phyloP scores from a whole-genome alignment of 2,113 vertebrate genomes.

The Propithecus coquereli region DNA sequence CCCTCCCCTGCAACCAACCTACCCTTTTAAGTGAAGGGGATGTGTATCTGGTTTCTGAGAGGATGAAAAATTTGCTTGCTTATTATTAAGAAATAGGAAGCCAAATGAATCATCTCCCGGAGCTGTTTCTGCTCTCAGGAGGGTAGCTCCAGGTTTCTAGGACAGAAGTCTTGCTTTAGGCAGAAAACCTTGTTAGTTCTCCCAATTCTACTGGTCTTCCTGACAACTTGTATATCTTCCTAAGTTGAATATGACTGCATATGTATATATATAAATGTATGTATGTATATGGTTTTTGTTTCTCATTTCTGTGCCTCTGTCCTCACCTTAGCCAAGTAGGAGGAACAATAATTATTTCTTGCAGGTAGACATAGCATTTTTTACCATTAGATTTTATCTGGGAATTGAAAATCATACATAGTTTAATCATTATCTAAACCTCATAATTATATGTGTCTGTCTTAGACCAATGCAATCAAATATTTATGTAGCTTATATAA shows the following conservation, averaged over 20 bases:
- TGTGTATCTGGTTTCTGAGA: not conserved
- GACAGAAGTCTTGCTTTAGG: not conserved
- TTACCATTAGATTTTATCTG: not conserved
- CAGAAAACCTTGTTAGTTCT: not conserved
- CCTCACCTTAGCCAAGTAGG: not conserved
- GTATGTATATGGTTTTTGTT: not conserved
- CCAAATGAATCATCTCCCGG: not conserved
- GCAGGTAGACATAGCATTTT: not conserved
- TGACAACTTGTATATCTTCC: not conserved
- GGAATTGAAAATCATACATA: not conserved
- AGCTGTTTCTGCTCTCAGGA: not conserved
- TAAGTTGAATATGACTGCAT: not conserved
- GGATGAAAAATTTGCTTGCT: not conserved
- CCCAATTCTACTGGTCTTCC: not conserved
- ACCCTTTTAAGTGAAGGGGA: fast-evolving
- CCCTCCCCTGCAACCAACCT: fast-evolving
- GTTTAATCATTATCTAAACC: not conserved
- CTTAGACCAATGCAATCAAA: not conserved
- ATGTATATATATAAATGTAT: not conserved
- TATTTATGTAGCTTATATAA: not conserved
- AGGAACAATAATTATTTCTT: not conserved
- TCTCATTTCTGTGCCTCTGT: not conserved
- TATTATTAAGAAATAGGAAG: not conserved
- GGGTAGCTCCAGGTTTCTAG: not conserved
- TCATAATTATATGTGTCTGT: not conserved